phyloP scores from a whole-genome alignment of 2,888 invertebrate genomes.

The Miltochrista miniata region DNA sequence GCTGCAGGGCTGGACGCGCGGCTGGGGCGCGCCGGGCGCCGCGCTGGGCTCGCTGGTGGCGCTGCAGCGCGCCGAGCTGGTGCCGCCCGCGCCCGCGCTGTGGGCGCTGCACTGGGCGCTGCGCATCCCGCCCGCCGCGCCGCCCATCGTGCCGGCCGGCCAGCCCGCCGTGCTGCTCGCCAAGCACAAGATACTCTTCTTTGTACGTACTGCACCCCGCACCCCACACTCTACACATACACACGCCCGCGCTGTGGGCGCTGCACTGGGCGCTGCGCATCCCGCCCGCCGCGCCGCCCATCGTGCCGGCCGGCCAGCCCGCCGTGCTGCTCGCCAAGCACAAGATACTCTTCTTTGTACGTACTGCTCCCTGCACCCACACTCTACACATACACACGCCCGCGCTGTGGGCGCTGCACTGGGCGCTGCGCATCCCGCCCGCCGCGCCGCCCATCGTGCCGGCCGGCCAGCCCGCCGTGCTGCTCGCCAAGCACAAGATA shows the following conservation, averaged over 20 bases:
- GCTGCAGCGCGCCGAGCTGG: conserved; percentile 88
- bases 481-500: conserved; percentile 93
- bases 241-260: conserved; percentile 88
- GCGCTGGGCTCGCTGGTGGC: conserved; percentile 96
- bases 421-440: conserved; percentile 96
- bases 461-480: conserved; percentile 94
- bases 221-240: no score
- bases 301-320: conserved; percentile 95
- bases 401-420: conserved; percentile 94
- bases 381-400: no score
- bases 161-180: conserved; percentile 94
- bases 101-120: conserved; percentile 97
- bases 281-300: conserved; percentile 93
- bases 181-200: conserved; percentile 95
- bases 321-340: conserved; percentile 93
- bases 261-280: conserved; percentile 96
- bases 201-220: conserved; percentile 86
- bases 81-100: conserved; percentile 82
- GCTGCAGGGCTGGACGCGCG: conserved; percentile 92
- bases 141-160: conserved; percentile 95
- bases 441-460: conserved; percentile 94
- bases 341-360: conserved; percentile 96
- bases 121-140: conserved; percentile 94
- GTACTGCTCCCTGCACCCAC: conserved; percentile 55
- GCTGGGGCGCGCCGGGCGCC: conserved; percentile 92